Evolutionary conservation across 2,888 invertebrate genomes (phyloP).

Genomic region (Lasioglossum morio): DNA sequence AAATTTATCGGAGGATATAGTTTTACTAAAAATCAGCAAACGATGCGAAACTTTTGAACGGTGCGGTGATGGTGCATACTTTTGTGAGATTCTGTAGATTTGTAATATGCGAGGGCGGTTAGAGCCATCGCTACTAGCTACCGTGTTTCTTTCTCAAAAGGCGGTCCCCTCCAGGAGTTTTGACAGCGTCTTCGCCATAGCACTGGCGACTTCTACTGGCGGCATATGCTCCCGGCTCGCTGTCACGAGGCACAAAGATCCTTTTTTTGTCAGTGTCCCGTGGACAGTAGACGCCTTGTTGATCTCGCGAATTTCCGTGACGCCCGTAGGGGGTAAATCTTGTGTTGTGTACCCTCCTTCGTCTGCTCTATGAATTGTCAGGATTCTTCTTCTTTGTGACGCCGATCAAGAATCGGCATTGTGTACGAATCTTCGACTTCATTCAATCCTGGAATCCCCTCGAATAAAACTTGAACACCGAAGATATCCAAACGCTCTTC

Average conservation of each 20-base stretch:
- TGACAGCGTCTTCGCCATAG: conserved; percentile 45
- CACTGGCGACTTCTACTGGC: conserved; percentile 57
- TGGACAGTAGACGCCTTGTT: conserved; percentile 69
- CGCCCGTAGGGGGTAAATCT: conserved; percentile 35
- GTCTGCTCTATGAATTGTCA: conserved; percentile 6
- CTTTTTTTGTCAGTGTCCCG: conserved; percentile 61
- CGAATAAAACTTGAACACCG: not conserved
- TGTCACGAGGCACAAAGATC: conserved; percentile 56
- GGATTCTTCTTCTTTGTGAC: conserved; percentile 20
- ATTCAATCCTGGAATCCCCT: not conserved
- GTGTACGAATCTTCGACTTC: not conserved
- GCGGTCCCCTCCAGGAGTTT: conserved; percentile 26
- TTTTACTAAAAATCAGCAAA: too few species aligned
- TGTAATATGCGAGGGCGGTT: conserved; percentile 9
- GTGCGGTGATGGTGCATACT: too few species aligned
- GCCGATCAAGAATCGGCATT: conserved; percentile 6
- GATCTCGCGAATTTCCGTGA: conserved; percentile 65
- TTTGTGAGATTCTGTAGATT: not conserved
- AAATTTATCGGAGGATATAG: not conserved
- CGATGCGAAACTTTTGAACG: too few species aligned
- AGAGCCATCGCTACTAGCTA: conserved; percentile 33
- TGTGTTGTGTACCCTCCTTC: conserved; percentile 18
- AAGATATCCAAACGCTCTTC: not conserved
- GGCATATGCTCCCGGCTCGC: conserved; percentile 57
- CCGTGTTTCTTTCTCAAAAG: conserved; percentile 38